Conservation (phyloP, 2,888 invertebrate species). For the Linnaemya tessellans region DNA sequence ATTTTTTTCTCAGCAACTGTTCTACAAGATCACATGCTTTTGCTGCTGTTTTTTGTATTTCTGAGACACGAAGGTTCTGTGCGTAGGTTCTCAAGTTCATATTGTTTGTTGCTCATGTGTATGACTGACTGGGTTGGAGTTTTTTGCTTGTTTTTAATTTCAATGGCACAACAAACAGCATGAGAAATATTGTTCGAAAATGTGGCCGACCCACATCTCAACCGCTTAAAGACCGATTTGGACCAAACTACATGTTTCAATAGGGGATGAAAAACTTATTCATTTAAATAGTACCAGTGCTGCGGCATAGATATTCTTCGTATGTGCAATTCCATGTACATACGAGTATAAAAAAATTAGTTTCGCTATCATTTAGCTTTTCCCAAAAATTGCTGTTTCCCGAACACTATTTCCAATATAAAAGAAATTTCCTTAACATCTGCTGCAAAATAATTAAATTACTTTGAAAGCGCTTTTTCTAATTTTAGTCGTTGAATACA, state of each 20-base stretch:
- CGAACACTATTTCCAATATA: not conserved
- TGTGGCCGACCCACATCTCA: not conserved
- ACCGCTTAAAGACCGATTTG: not conserved
- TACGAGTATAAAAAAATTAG: too few relatives aligned
- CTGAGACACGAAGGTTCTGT: slow-evolving; percentile 63
- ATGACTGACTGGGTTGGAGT: slow-evolving; percentile 26
- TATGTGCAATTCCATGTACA: too few relatives aligned
- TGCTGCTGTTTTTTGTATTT: slow-evolving; percentile 25
- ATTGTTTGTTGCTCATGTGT: slow-evolving; percentile 19
- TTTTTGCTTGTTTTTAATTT: slow-evolving; percentile 27
- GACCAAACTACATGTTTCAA: too few relatives aligned
- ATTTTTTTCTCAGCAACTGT: slow-evolving; percentile 43
- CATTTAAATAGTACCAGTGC: too few relatives aligned
- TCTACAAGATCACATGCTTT: slow-evolving; percentile 60
- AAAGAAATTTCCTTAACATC: slow-evolving; percentile 3
- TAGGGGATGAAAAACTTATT: too few relatives aligned
- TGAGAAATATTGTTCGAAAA: not conserved
- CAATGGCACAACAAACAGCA: slow-evolving; percentile 31
- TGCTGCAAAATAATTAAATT: not conserved
- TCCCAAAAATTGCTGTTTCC: too few relatives aligned
- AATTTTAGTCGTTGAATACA: not conserved
- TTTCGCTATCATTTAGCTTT: too few relatives aligned
- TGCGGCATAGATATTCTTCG: too few relatives aligned
- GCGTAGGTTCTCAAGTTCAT: slow-evolving; percentile 72
- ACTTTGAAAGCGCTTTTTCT: not conserved